These are phyloP conservation scores for Helicoverpa armigera DNA, from an alignment of 1,140 invertebrate genomes.

Conservation along the genomic window DNA sequence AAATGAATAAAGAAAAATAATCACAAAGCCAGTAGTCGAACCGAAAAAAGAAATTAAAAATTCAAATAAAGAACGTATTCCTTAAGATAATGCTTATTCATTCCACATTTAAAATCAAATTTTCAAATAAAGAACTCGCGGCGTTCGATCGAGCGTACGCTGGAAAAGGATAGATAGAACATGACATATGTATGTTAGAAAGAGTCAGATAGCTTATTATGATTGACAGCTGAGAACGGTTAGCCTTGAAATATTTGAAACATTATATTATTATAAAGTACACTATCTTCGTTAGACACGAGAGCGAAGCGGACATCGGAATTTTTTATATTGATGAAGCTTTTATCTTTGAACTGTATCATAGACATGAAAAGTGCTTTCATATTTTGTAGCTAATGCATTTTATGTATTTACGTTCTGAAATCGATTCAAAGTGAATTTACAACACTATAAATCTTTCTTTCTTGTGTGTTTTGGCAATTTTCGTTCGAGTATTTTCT, in stretches of 20 bases:
- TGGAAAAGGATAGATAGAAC: slow-evolving; percentile 68
- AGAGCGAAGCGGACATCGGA: slow-evolving; percentile 65
- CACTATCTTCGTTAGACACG: slow-evolving; percentile 80
- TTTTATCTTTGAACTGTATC: slow-evolving; percentile 37
- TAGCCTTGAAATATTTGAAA: slow-evolving; percentile 87
- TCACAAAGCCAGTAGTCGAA: slow-evolving; percentile 74
- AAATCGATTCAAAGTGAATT: slow-evolving; percentile 25
- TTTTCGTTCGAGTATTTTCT: not conserved
- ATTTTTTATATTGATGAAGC: slow-evolving; percentile 53
- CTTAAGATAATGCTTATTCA: slow-evolving; percentile 86
- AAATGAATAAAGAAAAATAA: slow-evolving; percentile 75
- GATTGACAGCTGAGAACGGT: slow-evolving; percentile 87
- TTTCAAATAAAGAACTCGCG: slow-evolving; percentile 85
- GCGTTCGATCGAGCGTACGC: slow-evolving; percentile 77
- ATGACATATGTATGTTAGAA: slow-evolving; percentile 68
- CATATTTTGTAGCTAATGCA: slow-evolving; percentile 40
- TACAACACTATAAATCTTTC: slow-evolving; percentile 16
- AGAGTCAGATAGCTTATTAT: slow-evolving; percentile 84
- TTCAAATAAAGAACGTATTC: slow-evolving; percentile 85
- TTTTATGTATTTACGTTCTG: slow-evolving; percentile 34
- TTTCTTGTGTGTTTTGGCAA: slow-evolving; percentile 16
- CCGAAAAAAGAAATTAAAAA: slow-evolving; percentile 85
- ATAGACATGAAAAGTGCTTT: slow-evolving; percentile 38
- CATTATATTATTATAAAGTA: slow-evolving; percentile 87
- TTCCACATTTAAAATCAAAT: slow-evolving; percentile 87